Conservation (phyloP, 1,140 invertebrate genomes). For the Bombus sylvicola region DNA sequence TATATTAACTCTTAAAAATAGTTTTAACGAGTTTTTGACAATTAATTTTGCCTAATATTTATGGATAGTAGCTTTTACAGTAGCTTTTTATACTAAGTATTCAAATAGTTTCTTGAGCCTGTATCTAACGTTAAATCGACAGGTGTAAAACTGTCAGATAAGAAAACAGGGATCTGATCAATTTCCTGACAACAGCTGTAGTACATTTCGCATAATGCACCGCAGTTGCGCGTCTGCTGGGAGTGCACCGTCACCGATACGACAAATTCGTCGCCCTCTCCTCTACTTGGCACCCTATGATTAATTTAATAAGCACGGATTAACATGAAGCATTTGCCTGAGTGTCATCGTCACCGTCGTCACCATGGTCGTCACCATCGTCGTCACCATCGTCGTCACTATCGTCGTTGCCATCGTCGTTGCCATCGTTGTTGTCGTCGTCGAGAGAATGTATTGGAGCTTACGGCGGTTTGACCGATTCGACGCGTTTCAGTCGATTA, state of each 20-base stretch:
- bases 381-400: slow-evolving; percentile 6
- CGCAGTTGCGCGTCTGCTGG: slow-evolving; percentile 35
- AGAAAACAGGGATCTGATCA: slow-evolving; percentile 71
- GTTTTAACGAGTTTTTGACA: too few relatives aligned
- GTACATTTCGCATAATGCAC: slow-evolving; percentile 64
- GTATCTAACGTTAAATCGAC: slow-evolving; percentile 33
- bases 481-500: slow-evolving; percentile 65
- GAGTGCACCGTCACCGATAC: slow-evolving; percentile 40
- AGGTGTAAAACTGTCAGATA: slow-evolving; percentile 55
- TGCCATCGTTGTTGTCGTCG: slow-evolving; percentile 27
- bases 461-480: slow-evolving; percentile 59
- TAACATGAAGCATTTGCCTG: slow-evolving; percentile 40
- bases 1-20: too few relatives aligned
- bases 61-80: neutral
- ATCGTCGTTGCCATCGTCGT: neutral
- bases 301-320: slow-evolving; percentile 64
- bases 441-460: slow-evolving; percentile 43
- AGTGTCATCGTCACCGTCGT: slow-evolving; percentile 19
- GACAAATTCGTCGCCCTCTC: slow-evolving; percentile 17
- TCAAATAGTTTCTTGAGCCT: neutral
- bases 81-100: neutral
- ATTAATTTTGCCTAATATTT: too few relatives aligned
- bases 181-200: slow-evolving; percentile 75
- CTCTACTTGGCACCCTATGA: slow-evolving; percentile 35
- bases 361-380: slow-evolving; percentile 24